Evolutionary conservation across 2,888 invertebrate species (phyloP), one percentile per base, ranked within the genome.

Genomic region (Pachycephus smyrnensis): DNA sequence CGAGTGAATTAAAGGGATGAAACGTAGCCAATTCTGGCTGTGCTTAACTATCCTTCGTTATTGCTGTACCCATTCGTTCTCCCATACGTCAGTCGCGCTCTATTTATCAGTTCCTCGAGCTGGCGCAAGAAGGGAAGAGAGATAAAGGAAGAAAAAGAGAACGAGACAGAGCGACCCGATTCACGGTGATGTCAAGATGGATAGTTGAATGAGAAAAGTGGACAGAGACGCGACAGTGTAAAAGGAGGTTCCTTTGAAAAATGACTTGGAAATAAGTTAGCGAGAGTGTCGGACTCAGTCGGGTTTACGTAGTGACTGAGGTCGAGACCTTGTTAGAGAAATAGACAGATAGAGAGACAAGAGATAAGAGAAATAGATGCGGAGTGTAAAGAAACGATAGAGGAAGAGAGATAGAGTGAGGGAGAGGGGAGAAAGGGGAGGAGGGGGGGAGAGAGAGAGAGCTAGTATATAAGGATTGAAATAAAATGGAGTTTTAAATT

Each of bases 291-390:
- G 23, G 40, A 23, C 40, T 55, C 23, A 55, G 23, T 23, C 23
- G 23, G 40, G 40, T 23, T 55, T 55, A 55, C 23, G 40, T 55
- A 55, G 40, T 9, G 40, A 23, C 40, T 55, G 40, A 55, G 40
- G 40, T 55, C 40, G 40, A 55, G 23, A 55, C 23, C 23, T 55
- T 23, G 40, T 55, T 71, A 32, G 33, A 71, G 71, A 71, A 12
- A 71, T 71, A 71, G 33, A 80, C 36, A 78, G 79, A 30, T 75
- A 79, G 40, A 73, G 73, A 23, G 80, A 78, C n/a, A 75, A 77
- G 73, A 76, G 80, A 76, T 55, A 71, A 77, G 83, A 88, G 87
- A 87, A 88, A 88, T 86, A 87, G 86, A 88, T 87, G 86, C 82
- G 83, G 81, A 80, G 84, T 82, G 75, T 79, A 79, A 76, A 36